Evolutionary conservation across 2,113 vertebrate species (phyloP).

Genomic region (Odocoileus hemionus): DNA sequence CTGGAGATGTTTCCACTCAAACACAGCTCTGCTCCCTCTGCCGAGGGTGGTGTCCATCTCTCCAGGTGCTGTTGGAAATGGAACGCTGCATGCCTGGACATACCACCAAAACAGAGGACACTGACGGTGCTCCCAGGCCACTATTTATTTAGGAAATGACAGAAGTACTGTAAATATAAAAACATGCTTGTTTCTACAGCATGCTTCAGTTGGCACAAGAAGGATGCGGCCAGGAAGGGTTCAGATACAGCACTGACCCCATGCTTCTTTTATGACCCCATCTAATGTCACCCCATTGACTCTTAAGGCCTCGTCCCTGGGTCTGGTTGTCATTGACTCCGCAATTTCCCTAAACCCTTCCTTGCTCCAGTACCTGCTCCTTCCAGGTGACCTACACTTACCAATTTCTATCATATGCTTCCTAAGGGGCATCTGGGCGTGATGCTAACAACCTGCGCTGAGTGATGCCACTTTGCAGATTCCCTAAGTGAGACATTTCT

Average conservation of each 20-base stretch:
- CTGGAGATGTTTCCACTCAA: background rate
- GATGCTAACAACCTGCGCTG: background rate
- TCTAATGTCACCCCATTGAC: background rate
- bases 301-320: background rate
- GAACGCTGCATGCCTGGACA: background rate
- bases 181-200: background rate
- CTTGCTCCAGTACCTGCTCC: background rate
- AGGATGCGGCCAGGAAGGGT: background rate
- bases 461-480: background rate
- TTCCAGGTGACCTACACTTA: background rate
- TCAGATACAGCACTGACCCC: background rate
- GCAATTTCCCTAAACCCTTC: background rate
- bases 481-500: background rate
- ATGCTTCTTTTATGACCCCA: background rate
- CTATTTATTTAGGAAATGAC: background rate
- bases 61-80: background rate
- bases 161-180: background rate
- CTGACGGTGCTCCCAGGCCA: background rate
- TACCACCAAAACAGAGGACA: background rate
- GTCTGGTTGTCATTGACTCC: background rate
- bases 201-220: background rate
- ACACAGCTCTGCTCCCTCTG: background rate
- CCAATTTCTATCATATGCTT: background rate
- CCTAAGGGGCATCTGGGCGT: background rate
- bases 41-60: background rate